Evolutionary conservation across 2,797 vertebrate genomes (phyloP).

Genomic region (Trachurus trachurus): DNA sequence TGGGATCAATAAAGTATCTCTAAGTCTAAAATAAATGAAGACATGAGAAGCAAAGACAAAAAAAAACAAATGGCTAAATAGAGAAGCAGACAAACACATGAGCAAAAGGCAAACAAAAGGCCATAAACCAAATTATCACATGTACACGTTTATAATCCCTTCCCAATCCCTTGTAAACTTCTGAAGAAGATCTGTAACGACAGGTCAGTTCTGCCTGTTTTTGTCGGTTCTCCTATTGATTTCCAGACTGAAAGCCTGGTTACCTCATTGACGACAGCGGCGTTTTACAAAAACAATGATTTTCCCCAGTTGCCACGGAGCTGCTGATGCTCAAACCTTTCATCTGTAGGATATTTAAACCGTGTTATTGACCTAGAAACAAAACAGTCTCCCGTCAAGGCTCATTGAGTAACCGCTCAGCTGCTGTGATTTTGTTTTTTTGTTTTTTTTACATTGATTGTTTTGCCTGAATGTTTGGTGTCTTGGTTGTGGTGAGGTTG

Average conservation of each 20-base stretch:
- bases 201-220: slow-evolving; percentile 71
- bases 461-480: background rate
- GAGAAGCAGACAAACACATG: too few relatives aligned
- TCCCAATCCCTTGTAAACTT: too few relatives aligned
- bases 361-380: background rate
- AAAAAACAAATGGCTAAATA: too few relatives aligned
- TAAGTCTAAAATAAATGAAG: too few relatives aligned
- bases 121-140: too few relatives aligned
- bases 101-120: too few relatives aligned
- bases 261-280: background rate
- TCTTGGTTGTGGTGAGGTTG: slow-evolving; percentile 12
- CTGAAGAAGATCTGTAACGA: slow-evolving; percentile 55
- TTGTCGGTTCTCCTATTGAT: background rate
- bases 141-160: too few relatives aligned
- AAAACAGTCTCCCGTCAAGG: background rate
- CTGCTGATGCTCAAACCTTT: background rate
- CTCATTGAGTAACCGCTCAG: background rate
- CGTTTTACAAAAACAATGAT: background rate
- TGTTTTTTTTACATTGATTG: background rate
- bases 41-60: too few relatives aligned
- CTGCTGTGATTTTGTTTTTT: background rate
- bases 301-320: background rate
- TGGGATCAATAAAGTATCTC: too few relatives aligned
- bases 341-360: background rate
- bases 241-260: background rate